Evolutionary conservation across 2,113 vertebrate genomes (phyloP).

Genomic region (Illadopsis cleaveri): DNA sequence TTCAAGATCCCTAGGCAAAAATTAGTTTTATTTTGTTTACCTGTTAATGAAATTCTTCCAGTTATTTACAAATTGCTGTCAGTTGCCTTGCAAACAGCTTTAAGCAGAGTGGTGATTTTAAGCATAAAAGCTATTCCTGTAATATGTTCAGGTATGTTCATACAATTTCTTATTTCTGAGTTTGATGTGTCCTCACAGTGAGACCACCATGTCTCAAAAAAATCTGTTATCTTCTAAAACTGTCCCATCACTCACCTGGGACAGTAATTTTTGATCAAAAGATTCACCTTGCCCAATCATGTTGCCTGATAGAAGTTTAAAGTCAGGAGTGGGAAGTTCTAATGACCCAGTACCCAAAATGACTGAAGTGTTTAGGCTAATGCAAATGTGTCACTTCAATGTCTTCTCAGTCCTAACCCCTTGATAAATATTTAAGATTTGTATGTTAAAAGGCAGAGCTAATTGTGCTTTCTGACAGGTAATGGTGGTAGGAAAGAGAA

Average conservation of each 20-base stretch:
- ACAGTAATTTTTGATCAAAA: not conserved
- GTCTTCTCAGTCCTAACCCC: not conserved
- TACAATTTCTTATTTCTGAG: slow-evolving; percentile 18
- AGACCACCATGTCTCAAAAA: not conserved
- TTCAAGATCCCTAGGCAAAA: not conserved
- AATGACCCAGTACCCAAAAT: not conserved
- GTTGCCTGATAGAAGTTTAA: not conserved
- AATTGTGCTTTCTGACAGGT: not conserved
- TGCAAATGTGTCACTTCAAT: not conserved
- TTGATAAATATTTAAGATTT: not conserved
- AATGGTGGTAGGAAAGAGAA: slow-evolving; percentile 18
- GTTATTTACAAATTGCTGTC: not conserved
- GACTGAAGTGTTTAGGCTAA: not conserved
- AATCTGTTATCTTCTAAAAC: not conserved
- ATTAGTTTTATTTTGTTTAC: not conserved
- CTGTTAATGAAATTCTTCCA: not conserved
- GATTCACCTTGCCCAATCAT: not conserved
- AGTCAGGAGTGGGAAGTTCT: not conserved
- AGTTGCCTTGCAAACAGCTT: not conserved
- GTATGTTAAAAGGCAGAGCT: not conserved
- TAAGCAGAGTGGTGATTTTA: slow-evolving; percentile 11
- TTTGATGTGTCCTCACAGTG: not conserved
- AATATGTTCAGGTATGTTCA: not conserved
- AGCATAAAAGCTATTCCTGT: not conserved
- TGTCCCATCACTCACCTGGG: not conserved